These are phyloP conservation scores for Drosophila lacicola DNA, from an alignment of 2,888 invertebrate genomes.

Conservation along the genomic window DNA sequence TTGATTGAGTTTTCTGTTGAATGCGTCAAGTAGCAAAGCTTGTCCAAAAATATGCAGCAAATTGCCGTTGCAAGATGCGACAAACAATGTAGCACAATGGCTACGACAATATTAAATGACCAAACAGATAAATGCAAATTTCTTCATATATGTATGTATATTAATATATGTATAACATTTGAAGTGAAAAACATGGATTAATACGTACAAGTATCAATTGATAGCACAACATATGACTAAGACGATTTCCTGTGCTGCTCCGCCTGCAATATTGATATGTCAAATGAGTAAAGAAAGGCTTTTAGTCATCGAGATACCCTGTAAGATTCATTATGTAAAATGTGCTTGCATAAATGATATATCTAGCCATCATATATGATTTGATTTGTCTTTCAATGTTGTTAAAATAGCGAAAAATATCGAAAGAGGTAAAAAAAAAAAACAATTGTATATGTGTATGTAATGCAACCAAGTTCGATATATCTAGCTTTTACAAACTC, in stretches of 20 bases:
- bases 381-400: no score
- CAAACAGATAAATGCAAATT: constrained; percentile 34
- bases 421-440: no score
- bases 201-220: constrained; percentile 38
- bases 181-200: constrained; percentile 19
- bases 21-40: constrained; percentile 56
- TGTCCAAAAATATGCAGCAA: constrained; percentile 69
- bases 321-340: neutral
- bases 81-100: constrained; percentile 33
- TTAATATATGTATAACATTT: neutral
- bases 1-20: constrained; percentile 62
- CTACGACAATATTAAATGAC: constrained; percentile 10
- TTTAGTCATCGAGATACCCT: neutral
- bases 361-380: no score
- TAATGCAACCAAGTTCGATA: no score
- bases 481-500: no score
- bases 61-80: constrained; percentile 56
- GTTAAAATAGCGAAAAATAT: no score
- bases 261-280: constrained; percentile 7
- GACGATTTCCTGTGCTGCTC: constrained; percentile 31
- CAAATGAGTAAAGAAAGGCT: neutral
- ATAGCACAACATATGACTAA: constrained; percentile 39
- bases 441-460: no score
- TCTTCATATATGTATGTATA: neutral
- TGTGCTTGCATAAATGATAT: no score